Evolutionary conservation across 2,113 vertebrate species (phyloP).

Genomic region (Microcebus griseorufus): DNA sequence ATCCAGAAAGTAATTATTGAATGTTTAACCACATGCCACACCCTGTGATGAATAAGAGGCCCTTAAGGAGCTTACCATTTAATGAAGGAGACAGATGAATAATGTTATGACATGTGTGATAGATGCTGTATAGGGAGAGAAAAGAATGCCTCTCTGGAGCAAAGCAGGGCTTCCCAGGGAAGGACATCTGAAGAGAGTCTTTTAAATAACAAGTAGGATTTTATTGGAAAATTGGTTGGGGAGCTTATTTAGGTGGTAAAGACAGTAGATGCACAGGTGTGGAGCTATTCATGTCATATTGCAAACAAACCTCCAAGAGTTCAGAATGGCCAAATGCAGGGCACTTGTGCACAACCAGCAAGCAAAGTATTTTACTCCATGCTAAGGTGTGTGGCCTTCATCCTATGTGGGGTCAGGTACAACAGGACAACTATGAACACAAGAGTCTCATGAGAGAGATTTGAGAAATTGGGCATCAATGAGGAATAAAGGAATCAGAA

Average conservation of each 20-base stretch:
- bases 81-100: not conserved
- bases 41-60: not conserved
- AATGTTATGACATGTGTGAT: not conserved
- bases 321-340: not conserved
- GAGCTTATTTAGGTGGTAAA: not conserved
- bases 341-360: not conserved
- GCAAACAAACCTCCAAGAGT: no score
- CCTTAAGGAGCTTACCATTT: not conserved
- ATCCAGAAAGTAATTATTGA: not conserved
- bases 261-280: not conserved
- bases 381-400: not conserved
- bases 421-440: not conserved
- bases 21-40: not conserved
- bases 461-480: not conserved
- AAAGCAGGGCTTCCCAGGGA: not conserved
- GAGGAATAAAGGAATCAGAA: not conserved
- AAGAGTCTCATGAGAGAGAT: not conserved
- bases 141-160: not conserved
- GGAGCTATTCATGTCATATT: not conserved
- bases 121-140: not conserved
- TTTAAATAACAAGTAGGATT: not conserved
- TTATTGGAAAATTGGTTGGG: not conserved
- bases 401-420: fast-evolving
- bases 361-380: not conserved
- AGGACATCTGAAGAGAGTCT: not conserved